Base-by-base conservation (phyloP, 2,797 vertebrate species). In the Coendou prehensilis region DNA sequence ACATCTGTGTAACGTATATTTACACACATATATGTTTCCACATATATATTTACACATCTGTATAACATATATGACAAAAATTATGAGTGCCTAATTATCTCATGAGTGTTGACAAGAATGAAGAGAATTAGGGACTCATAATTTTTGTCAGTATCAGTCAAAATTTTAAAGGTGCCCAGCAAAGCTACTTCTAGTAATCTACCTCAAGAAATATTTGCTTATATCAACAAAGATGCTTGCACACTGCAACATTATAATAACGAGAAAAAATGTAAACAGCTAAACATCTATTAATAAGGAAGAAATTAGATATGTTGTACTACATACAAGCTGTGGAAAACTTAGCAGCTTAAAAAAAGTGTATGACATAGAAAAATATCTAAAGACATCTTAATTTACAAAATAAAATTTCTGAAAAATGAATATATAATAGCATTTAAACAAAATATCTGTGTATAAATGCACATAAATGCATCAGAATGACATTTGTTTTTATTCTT, bases 371-470 rank as follows among this genome's bases (percentile, higher is more conserved):
- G 1, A 93, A 93, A 95, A 89, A 79, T 61, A 59, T 96, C 45
- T 59, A 80, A 71, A 50, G 52, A 56, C 56, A 73, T 63, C 90
- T 91, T 86, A 91, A 89, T 23, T 89, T 91, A 79, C 47, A 95
- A 93, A 89, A 67, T 57, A 75, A 64, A 56, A 8, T 89, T 93
- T 96, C 50, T 71, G n/a, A 75, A 96, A 96, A 91, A 56, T 67
- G 14, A 9, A 9, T 76, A 33, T 67, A 69, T 76, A 79, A 89
- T 56, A 90, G 18, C 20, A 83, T 87, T 93, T 92, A 79, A 79
- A 26, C 41, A 69, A 81, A 69, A 57, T 30, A 41, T 87, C 63
- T 71, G n/a, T 41, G 26, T 84, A 63, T 76, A 78, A 84, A 7
- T 80, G 17, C 47, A 61, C 81, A 56, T 69, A 75, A 73, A 26